These are phyloP conservation scores for Sesia bembeciformis DNA, from an alignment of 2,888 invertebrate genomes.

Conservation along the genomic window DNA sequence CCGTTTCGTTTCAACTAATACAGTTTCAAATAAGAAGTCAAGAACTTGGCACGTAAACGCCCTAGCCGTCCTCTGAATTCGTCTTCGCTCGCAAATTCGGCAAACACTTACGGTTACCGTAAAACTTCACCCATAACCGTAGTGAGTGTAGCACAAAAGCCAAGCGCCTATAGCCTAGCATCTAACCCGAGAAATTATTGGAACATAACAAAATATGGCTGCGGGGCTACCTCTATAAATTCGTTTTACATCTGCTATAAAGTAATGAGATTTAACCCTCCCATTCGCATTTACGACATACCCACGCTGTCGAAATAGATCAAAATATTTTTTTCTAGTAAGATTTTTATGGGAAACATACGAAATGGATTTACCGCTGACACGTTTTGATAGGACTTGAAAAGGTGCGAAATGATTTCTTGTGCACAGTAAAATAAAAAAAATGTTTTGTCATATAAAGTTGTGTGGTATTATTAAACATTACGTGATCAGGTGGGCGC, in stretches of 20 bases:
- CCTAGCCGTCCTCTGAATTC: neutral
- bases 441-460: no score
- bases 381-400: no score
- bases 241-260: conserved; percentile 65
- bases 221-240: conserved; percentile 56
- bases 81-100: neutral
- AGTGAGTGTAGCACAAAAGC: conserved; percentile 2
- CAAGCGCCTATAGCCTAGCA: conserved; percentile 22
- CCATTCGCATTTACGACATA: conserved; percentile 58
- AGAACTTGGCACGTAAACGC: neutral
- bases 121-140: neutral
- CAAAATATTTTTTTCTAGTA: conserved; percentile 36
- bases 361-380: conserved; percentile 3
- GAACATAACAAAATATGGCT: conserved; percentile 65
- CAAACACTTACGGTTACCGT: neutral
- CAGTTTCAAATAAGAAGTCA: neutral
- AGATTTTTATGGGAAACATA: conserved; percentile 11
- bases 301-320: conserved; percentile 43
- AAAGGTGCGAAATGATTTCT: no score
- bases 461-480: no score
- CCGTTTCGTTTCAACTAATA: neutral
- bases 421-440: no score
- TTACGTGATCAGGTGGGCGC: no score
- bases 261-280: conserved; percentile 70
- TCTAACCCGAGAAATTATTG: conserved; percentile 37